Conservation (phyloP, 2,888 invertebrate species). For the Hirtodrosophila trivittata region DNA sequence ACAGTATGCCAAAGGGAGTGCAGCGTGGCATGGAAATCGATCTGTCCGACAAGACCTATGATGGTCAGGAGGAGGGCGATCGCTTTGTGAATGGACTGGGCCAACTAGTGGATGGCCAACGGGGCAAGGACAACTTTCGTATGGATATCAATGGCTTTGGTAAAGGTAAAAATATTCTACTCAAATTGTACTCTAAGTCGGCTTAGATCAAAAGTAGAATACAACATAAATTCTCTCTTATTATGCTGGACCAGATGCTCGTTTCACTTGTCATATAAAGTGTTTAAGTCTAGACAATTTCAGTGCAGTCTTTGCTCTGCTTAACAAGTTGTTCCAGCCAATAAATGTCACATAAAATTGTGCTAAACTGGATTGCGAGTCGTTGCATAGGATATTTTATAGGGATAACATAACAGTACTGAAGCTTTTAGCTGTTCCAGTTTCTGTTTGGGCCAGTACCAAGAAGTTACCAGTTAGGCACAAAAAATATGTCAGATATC, state of each 20-base stretch:
- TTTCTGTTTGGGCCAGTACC: no score
- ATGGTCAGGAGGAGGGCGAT: slow-evolving; percentile 88
- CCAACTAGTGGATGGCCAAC: slow-evolving; percentile 90
- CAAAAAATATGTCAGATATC: no score
- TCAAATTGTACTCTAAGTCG: slow-evolving; percentile 1
- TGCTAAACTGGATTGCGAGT: slow-evolving; percentile 17
- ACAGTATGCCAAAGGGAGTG: slow-evolving; percentile 90
- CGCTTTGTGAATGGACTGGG: slow-evolving; percentile 89
- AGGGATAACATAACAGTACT: slow-evolving; percentile 7
- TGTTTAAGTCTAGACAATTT: slow-evolving; percentile 13
- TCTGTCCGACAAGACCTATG: slow-evolving; percentile 91
- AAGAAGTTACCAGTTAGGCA: no score
- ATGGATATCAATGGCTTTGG: slow-evolving; percentile 87
- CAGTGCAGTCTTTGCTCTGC: slow-evolving; percentile 3
- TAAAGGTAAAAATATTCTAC: slow-evolving; percentile 85
- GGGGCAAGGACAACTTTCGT: slow-evolving; percentile 90
- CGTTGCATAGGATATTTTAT: slow-evolving; percentile 24
- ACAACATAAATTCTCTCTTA: slow-evolving; percentile 7
- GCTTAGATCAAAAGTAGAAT: slow-evolving; percentile 1
- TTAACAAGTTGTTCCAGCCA: slow-evolving; percentile 14
- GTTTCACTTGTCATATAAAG: slow-evolving; percentile 33
- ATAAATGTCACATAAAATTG: slow-evolving; percentile 49
- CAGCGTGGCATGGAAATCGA: slow-evolving; percentile 89
- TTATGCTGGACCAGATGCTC: slow-evolving; percentile 9
- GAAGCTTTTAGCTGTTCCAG: neutral